Percentiles rank a stretch among this genome's conserved stretches.
Evolutionary conservation across 2,113 vertebrate genomes (phyloP).

Genomic region (Tachysurus fulvidraco): DNA sequence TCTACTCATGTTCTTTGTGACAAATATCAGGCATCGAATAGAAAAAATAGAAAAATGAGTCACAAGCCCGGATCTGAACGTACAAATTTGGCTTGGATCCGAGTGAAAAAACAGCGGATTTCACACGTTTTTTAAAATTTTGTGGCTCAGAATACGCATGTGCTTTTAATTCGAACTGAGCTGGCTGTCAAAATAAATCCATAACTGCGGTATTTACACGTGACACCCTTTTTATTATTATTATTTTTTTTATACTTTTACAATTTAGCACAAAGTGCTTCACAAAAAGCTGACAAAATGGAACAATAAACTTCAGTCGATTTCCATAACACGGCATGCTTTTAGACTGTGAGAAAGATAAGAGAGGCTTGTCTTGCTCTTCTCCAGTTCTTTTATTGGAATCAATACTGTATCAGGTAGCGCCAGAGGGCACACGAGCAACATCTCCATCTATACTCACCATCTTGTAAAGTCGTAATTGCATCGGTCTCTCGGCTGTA

Average conservation of each 20-base stretch:
- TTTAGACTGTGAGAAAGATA: conserved; percentile 26
- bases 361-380: conserved; percentile 28
- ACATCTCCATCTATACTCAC: conserved; percentile 73
- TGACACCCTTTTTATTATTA: background rate
- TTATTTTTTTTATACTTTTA: background rate
- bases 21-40: background rate
- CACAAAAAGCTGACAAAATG: background rate
- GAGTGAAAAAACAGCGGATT: background rate
- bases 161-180: background rate
- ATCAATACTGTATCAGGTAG: conserved; percentile 50
- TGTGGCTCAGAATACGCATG: background rate
- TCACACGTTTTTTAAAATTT: background rate
- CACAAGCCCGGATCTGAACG: background rate
- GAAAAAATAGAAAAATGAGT: background rate
- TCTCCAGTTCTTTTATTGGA: conserved; percentile 42
- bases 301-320: conserved; percentile 9
- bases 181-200: background rate
- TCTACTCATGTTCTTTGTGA: background rate
- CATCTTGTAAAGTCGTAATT: conserved; percentile 90
- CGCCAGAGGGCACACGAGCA: conserved; percentile 32
- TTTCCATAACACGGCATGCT: background rate
- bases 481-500: conserved; percentile 86
- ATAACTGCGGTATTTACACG: background rate
- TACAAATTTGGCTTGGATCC: background rate
- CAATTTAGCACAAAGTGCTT: conserved; percentile 2